phyloP scores from a whole-genome alignment of 2,888 invertebrate genomes.

The Panzeria rudis region DNA sequence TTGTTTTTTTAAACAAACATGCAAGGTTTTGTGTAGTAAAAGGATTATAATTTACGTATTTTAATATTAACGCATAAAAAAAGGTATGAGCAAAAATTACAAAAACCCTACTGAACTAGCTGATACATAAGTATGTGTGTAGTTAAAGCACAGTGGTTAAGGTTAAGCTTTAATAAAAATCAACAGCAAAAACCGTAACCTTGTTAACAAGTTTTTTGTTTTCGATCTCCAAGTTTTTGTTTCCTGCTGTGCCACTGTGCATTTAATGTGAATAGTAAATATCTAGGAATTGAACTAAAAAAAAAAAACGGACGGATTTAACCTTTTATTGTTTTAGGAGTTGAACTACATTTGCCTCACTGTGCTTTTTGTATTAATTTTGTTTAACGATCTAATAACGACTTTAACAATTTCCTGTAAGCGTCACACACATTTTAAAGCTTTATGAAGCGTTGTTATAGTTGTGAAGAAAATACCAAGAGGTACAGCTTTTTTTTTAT shows the following conservation, averaged over 20 bases:
- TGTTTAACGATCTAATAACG: background rate
- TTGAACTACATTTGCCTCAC: constrained; percentile 45
- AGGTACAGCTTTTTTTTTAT: too few relatives aligned
- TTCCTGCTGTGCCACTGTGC: constrained; percentile 12
- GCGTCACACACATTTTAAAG: background rate
- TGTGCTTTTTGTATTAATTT: background rate
- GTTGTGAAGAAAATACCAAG: too few relatives aligned
- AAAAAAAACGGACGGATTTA: constrained; percentile 63
- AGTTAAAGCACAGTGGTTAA: constrained; percentile 15
- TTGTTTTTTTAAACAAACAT: constrained; percentile 69
- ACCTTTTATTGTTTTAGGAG: constrained; percentile 55
- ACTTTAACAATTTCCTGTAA: constrained; percentile 7
- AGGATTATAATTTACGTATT: background rate
- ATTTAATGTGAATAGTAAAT: background rate
- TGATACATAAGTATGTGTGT: background rate
- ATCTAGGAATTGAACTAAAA: constrained; percentile 30
- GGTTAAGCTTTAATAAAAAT: background rate
- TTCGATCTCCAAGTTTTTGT: background rate
- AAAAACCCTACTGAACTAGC: background rate
- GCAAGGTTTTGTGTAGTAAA: constrained; percentile 29
- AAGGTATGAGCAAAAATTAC: background rate
- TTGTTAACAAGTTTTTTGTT: background rate
- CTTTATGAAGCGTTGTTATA: background rate
- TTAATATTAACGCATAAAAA: background rate
- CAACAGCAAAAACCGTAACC: background rate